Conservation (phyloP, 2,113 vertebrate species). For the Tonatia bakeri region DNA sequence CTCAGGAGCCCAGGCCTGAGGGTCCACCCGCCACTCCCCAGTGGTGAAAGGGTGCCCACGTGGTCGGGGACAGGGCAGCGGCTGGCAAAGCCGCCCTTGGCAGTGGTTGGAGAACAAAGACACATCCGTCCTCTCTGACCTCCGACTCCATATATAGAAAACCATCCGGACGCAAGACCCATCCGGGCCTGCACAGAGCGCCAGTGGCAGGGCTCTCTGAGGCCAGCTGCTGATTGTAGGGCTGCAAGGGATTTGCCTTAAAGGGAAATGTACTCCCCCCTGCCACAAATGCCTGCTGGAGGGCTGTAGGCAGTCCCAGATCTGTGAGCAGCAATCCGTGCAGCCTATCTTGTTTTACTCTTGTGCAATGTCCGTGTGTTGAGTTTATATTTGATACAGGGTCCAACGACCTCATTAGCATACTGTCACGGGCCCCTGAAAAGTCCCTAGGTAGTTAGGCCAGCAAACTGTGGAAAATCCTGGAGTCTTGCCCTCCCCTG, state of each 20-base stretch:
- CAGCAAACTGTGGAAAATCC: not conserved
- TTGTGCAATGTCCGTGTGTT: not conserved
- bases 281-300: not conserved
- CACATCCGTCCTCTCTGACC: conserved; percentile 43
- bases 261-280: not conserved
- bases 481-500: not conserved
- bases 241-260: not conserved
- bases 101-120: conserved; percentile 52
- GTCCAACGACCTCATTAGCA: not conserved
- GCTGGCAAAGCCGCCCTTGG: conserved; percentile 23
- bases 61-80: not conserved
- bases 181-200: conserved; percentile 41
- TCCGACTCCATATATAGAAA: conserved; percentile 53
- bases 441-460: not conserved
- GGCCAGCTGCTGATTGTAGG: not conserved
- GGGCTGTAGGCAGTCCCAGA: not conserved
- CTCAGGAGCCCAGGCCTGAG: too few species aligned
- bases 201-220: not conserved
- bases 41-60: not conserved
- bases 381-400: not conserved
- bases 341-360: not conserved
- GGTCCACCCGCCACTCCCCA: not conserved
- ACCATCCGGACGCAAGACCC: conserved; percentile 50
- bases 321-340: not conserved
- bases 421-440: not conserved